Evolutionary conservation across 1,140 invertebrate genomes (phyloP).

Genomic region (Vollenhovia emeryi): DNA sequence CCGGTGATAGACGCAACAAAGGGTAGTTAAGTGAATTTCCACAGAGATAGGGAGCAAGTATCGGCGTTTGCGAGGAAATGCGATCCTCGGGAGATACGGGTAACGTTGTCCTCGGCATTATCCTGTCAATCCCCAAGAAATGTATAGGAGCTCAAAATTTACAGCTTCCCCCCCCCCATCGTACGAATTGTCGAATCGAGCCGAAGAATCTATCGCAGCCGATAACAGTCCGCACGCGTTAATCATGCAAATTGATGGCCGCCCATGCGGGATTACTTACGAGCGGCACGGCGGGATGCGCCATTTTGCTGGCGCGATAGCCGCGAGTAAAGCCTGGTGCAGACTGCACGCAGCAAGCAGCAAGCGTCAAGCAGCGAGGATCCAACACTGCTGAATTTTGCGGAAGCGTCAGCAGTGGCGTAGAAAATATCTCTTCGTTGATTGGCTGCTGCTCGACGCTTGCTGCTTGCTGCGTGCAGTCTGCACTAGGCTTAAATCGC

Average conservation of each 20-base stretch:
- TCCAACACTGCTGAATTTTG: too few relatives aligned
- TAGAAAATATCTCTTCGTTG: too few relatives aligned
- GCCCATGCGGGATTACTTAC: background rate
- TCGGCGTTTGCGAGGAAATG: constrained; percentile 26
- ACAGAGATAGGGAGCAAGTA: background rate
- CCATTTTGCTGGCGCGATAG: background rate
- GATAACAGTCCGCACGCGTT: background rate
- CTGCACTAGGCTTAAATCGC: constrained; percentile 1
- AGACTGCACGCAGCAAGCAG: too few relatives aligned
- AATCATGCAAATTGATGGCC: constrained; percentile 19
- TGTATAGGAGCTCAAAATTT: background rate
- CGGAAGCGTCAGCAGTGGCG: too few relatives aligned
- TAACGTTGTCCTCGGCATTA: background rate
- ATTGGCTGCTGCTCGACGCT: too few relatives aligned
- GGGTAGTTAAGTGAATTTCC: constrained; percentile 21
- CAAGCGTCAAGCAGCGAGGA: too few relatives aligned
- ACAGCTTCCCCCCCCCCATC: background rate
- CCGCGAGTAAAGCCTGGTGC: too few relatives aligned
- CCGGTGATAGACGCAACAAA: constrained; percentile 12
- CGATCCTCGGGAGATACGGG: background rate
- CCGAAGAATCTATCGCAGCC: background rate
- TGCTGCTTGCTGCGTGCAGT: too few relatives aligned
- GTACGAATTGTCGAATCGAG: background rate
- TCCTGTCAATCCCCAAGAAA: background rate
- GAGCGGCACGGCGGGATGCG: background rate